Evolutionary conservation across 2,888 invertebrate genomes (phyloP), one percentile per base, ranked within the genome.

Genomic region (Acanthopleura granulata): DNA sequence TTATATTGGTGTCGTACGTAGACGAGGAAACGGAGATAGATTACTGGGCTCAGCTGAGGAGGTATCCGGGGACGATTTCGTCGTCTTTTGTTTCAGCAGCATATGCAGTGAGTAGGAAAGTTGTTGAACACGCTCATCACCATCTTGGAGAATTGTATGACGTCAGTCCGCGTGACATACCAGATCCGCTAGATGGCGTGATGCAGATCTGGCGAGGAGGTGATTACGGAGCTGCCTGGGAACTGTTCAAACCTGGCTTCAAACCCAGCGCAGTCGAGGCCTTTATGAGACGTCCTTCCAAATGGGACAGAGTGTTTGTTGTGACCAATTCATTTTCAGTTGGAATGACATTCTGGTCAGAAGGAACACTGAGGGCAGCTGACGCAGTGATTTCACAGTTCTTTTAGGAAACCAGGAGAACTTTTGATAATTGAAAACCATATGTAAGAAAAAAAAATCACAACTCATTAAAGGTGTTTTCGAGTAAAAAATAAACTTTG

Each of bases 51-150:
- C 22, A 66, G 29, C 29, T 66, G 9, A 22, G 29, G 18, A 66
- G 25, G 25, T 25, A 27, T 27, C 22, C 22, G 22, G 66, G 66
- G 1, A 66, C 27, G 3, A 66, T 66, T 27, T 66, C 66, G 6
- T 66, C 66, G 25, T 25, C 25, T 6, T 1, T 27, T 27, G 66
- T 66, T 6, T 27, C 66, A 3, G 66, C 22, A 16, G 66, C 66
- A 12, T 27, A 66, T 16, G 66, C 66, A 6, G 66, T 66, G 4
- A 66, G 29, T 14, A 27, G 16, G 29, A 66, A 66, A 66, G 66
- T 66, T 66, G 66, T 27, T 12, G 66, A 66, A 27, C 66, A 27
- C 66, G 66, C 25, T 1, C 66, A 66, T 66, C 29, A 27, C 14
- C 66, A 66, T 66, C 29, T 66, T 15, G 29, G 25, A 16, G 14